phyloP scores from a whole-genome alignment of 2,888 invertebrate genomes.

The Hydraecia micacea region DNA sequence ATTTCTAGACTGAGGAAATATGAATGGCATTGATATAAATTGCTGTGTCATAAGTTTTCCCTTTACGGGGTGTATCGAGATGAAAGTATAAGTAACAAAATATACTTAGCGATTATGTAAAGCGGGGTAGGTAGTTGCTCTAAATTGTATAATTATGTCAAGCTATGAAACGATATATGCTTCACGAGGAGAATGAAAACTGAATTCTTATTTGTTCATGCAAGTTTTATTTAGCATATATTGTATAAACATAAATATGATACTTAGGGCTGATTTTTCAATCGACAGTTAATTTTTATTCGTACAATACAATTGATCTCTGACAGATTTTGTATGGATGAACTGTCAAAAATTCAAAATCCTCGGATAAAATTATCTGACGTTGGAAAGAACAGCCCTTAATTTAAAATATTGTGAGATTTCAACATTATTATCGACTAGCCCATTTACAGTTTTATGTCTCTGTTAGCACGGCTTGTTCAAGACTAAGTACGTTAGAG shows the following conservation, averaged over 20 bases:
- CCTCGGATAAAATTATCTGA: too few relatives aligned
- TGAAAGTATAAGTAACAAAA: slow-evolving; percentile 20
- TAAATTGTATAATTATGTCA: neutral
- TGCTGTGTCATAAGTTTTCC: slow-evolving; percentile 42
- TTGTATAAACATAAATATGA: slow-evolving; percentile 28
- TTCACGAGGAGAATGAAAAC: slow-evolving; percentile 1
- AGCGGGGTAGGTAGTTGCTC: neutral
- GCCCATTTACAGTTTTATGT: slow-evolving; percentile 51
- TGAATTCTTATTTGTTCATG: neutral
- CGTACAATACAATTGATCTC: too few relatives aligned
- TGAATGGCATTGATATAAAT: slow-evolving; percentile 48
- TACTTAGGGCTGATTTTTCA: neutral
- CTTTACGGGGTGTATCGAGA: slow-evolving; percentile 4
- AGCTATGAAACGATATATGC: neutral
- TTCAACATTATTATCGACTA: slow-evolving; percentile 71
- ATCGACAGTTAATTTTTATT: too few relatives aligned
- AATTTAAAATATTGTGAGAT: slow-evolving; percentile 36
- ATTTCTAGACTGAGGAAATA: slow-evolving; percentile 48
- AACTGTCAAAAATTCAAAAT: too few relatives aligned
- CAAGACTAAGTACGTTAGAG: slow-evolving; percentile 83
- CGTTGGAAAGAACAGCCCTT: neutral
- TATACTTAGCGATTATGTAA: neutral
- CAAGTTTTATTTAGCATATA: slow-evolving; percentile 31
- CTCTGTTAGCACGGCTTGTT: slow-evolving; percentile 74
- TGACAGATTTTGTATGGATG: too few relatives aligned